Base-by-base conservation (phyloP, 1,140 invertebrate species). In the Holcopasites calliopsidis region DNA sequence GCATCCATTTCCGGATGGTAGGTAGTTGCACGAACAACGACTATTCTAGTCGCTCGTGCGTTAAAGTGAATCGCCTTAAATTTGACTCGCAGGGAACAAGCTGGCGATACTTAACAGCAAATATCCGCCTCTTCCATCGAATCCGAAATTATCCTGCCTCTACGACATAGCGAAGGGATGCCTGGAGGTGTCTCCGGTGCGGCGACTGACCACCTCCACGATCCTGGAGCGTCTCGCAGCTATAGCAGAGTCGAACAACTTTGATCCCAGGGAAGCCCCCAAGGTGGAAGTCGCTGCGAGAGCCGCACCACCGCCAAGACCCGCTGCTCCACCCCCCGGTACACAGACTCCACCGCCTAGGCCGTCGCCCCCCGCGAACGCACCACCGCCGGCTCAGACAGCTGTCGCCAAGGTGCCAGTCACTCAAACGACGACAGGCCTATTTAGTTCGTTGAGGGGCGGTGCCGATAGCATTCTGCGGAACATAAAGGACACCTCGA, bases 51-150 rank as follows among this genome's bases (percentile, higher is more conserved):
- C 44, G 44, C 3, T 47, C 13, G 8, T 47, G n/a, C 11, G 3
- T 47, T n/a, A 4, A n/a, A 18, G 44, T 47, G 8, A 47, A 47
- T 23, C 42, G 5, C 47, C 13, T 23, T 28, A 28, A 18, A 61
- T 26, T 33, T 1, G 26, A 5, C 73, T 83, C 73, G 0, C 47
- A 91, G 90, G 89, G 7, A 98, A 98, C 42, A 99, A 99, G 91
- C 90, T 99, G 76, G 94, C 96, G 33, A 99, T 99, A 80, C 93
- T 99, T 8, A 99, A 99, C 93, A 98, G 96, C 75, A 99, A 99
- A 88, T 99, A 97, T 91, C 94, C 93, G 55, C 94, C 98, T 55
- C 95, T 98, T 74, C 93, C 95, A 21, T 93, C 94, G 69, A 97
- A 98, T 92, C 94, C 94, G 68, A 94, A 95, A 81, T 96, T 96